phyloP scores from a whole-genome alignment of 2,888 invertebrate genomes.

The Athalia circularis region DNA sequence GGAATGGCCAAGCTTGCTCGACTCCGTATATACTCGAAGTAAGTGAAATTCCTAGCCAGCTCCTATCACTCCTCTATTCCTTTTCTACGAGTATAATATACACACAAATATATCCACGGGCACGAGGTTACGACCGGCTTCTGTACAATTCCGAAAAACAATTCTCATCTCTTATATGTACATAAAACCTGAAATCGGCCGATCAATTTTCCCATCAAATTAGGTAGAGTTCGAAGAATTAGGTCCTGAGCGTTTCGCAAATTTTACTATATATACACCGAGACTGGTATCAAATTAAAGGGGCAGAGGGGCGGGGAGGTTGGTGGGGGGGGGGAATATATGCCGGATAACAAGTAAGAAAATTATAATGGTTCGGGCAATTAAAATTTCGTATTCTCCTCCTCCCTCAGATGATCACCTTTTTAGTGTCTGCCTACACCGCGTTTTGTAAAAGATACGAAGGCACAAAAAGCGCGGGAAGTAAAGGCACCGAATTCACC shows the following conservation, averaged over 20 bases:
- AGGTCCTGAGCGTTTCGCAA: no score
- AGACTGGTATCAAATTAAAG: no score
- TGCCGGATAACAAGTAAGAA: no score
- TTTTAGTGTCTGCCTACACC: no score
- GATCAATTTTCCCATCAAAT: neutral
- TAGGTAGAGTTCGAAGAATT: no score
- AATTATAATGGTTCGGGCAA: no score
- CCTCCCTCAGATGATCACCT: no score
- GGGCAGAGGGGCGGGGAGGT: no score
- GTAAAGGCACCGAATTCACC: conserved; percentile 14
- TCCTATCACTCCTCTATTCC: neutral
- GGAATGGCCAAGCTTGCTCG: conserved; percentile 36
- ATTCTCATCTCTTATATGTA: neutral
- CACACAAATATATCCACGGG: neutral
- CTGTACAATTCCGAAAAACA: conserved; percentile 33
- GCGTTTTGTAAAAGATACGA: neutral
- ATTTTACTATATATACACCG: no score
- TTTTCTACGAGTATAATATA: conserved; percentile 1
- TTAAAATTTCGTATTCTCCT: no score
- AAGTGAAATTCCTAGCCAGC: conserved; percentile 31
- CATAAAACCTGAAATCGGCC: neutral
- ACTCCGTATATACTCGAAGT: neutral
- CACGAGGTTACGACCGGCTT: conserved; percentile 36
- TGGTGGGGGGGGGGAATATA: no score
- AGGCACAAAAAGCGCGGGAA: neutral